Base-by-base conservation (phyloP, 2,797 vertebrate genomes). In the Bradypodion pumilum region DNA sequence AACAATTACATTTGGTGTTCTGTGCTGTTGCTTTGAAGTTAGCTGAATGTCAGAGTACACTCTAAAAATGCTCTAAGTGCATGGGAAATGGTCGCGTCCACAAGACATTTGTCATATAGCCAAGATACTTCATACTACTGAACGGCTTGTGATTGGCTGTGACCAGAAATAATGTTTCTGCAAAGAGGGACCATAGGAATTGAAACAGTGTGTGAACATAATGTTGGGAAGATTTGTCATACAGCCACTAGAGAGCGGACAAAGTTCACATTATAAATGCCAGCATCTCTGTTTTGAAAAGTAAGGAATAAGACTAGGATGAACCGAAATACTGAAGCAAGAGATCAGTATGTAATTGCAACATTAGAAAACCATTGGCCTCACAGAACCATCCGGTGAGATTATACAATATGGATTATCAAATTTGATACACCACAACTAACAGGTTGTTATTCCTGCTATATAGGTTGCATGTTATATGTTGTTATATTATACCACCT, bases 241-340 rank as follows among this genome's bases (percentile, higher is more conserved):
- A 46, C 10, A 9, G 52, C 79, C 91, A 88, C 89, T 89, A 68
- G 94, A 86, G 85, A 91, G 91, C 88, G 76, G 49, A 89, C 4
- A 46, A 87, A 37, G 46, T 77, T 86, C 77, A 80, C 75, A 68
- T 15, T 3, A 10, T 81, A 27, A 59, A 59, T 59, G 59, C 81
- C 29, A 74, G 82, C 32, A 88, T 92, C 85, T 90, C 88, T 90
- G 86, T 88, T 87, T 23, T 65, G 81, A 86, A 86, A 74, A 42
- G 32, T 72, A 75, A 56, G 78, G 78, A 87, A 78, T 88, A 78
- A 82, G 72, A 81, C 87, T 72, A n/a, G 72, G 83, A 62, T 85
- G 19, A 40, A 80, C 42, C 80, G 40, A 27, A 27, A 63, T 63
- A 52, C 15, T 29, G 42, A 37, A 79, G 27, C 78, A 83, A 85